Evolutionary conservation across 2,888 invertebrate genomes (phyloP), one percentile per base, ranked within the genome.

Genomic region (Eupithecia vulgata): DNA sequence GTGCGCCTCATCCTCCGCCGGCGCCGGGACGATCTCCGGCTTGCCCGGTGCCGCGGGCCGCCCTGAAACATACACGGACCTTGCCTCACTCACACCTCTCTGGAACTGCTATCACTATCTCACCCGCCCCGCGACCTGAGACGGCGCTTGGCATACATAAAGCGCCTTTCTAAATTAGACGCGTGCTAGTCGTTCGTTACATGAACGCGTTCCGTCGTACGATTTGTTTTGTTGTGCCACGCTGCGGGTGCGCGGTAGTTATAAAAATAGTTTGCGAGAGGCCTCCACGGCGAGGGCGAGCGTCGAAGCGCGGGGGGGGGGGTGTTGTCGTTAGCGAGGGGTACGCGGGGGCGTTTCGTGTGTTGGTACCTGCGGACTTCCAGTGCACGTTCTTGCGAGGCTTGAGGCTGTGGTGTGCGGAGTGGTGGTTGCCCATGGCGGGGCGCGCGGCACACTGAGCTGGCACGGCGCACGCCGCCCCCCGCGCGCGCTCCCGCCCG

Each of bases 41-140:
- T 97, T 97, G 68, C 98, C 97, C 66, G 98, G 98, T 74, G 96
- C 95, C 72, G 96, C 95, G 76, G 98, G 98, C 80, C 96, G 95
- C 85, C 97, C 98, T 97, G 94, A 76, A 95, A 94, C 76, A 72
- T 73, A 72, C 81, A 80, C 77, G 72, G 68, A 65, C 77, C 80
- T 79, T 75, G 37, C 78, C 74, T 78, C 65, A 81, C 72, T 75
- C 74, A 70, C 88, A 80, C 83, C 17, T 48, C 35, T 79, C 80
- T 13, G 17, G 42, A 42, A 17, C 42, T 6, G 42, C 42, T 0
- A 5, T 42, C 15, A 15, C 42, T 12, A 15, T 15, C 42, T n/a
- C n/a, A n/a, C n/a, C 15, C 42, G 42, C 42, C 42, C 42, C 37
- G 10, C 37, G 8, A 37, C 10, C 37, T 37, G 37, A 8, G 37